Evolutionary conservation across 2,797 vertebrate species (phyloP), one percentile per base, ranked within the genome.

Genomic region (Alfaro cultratus): DNA sequence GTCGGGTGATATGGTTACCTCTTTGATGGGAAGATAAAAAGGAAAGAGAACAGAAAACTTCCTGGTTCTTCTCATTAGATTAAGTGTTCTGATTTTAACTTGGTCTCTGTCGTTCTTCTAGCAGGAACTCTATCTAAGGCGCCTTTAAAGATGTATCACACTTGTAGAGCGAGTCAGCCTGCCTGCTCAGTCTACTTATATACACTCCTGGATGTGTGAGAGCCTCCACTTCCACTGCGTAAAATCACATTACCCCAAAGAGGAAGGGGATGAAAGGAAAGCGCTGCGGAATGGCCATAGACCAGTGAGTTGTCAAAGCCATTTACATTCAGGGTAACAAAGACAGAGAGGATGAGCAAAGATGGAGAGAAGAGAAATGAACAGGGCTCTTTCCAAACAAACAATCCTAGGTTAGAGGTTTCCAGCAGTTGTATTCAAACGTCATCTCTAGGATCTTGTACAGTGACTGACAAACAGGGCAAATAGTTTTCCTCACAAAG

Each of bases 221-320:
- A 70, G 77, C 90, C 87, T 93, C 87, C 86, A 85, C 62, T 11
- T 93, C 91, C 60, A 64, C 84, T 92, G 94, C 86, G 86, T 80
- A 89, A 92, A 95, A 94, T 94, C 86, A 77, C 92, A 92, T 96
- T 95, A 95, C 91, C 94, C 92, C 96, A 96, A 96, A 94, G 95
- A 80, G 96, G 95, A 92, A 96, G 95, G 94, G 93, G 96, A 96
- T 95, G 94, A 95, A 95, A 92, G 93, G 90, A 94, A 93, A 92
- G 93, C 90, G 87, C 88, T 91, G 91, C 91, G 95, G 94, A 96
- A 94, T 88, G 88, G 93, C 94, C 93, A 84, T 91, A 94, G 94
- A 96, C 92, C 95, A 96, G 95, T 84, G 90, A 94, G 94, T 95
- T 97, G 96, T 97, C 96, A 96, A 95, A 94, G 94, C 91, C 91